These are phyloP conservation scores for Polyommatus iphigenia DNA, from an alignment of 2,888 invertebrate species.

Conservation along the genomic window DNA sequence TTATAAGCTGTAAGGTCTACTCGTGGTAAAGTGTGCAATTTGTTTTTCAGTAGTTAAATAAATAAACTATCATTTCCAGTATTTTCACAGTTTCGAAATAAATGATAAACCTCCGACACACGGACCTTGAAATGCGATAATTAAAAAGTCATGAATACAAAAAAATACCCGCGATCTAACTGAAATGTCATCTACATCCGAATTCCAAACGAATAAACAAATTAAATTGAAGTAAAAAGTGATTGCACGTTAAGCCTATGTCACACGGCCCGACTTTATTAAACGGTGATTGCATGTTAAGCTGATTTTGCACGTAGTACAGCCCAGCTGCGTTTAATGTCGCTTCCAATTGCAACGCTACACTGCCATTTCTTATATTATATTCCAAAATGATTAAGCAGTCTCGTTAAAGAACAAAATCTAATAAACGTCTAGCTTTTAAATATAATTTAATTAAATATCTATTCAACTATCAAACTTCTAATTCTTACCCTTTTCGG, in stretches of 20 bases:
- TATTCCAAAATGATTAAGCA: neutral
- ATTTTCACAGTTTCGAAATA: neutral
- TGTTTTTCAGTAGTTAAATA: neutral
- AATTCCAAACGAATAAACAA: constrained; percentile 25
- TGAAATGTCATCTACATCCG: constrained; percentile 7
- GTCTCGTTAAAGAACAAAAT: neutral
- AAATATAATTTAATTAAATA: no score
- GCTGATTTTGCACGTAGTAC: neutral
- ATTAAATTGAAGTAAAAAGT: constrained; percentile 29
- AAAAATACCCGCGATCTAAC: neutral
- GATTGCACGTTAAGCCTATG: constrained; percentile 18
- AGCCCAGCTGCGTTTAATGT: neutral
- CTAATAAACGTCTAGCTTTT: neutral
- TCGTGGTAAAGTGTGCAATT: no score
- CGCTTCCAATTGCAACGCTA: neutral
- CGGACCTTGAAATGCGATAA: neutral
- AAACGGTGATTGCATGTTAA: neutral
- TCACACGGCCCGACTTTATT: neutral
- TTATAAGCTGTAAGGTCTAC: no score
- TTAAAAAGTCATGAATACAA: neutral
- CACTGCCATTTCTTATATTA: neutral
- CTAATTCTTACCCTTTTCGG: neutral
- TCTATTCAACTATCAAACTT: no score
- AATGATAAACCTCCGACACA: neutral
- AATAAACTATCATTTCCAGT: neutral